Evolutionary conservation across 2,797 vertebrate species (phyloP).

Genomic region (Emydoidea blandingii): DNA sequence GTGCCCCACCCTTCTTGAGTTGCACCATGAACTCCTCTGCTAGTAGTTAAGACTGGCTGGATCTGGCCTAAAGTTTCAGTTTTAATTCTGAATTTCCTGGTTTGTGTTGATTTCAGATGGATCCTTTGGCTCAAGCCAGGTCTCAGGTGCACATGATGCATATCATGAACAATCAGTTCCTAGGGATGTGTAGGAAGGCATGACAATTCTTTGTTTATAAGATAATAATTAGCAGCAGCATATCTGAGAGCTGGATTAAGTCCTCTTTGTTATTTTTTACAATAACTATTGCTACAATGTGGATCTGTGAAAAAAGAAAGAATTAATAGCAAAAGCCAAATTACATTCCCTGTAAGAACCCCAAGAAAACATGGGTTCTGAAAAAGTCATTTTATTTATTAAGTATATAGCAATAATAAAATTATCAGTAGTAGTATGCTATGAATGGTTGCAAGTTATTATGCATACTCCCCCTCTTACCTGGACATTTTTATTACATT

Average conservation of each 20-base stretch:
- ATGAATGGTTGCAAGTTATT: not conserved
- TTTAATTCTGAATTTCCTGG: not conserved
- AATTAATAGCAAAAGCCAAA: not conserved
- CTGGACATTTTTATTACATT: conserved; percentile 14
- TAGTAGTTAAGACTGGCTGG: not conserved
- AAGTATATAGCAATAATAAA: not conserved
- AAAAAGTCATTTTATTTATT: conserved; percentile 1
- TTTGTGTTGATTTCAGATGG: not conserved
- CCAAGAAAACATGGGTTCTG: not conserved
- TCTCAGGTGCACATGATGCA: not conserved
- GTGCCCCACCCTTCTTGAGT: not conserved
- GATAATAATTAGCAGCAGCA: not conserved
- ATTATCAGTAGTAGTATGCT: conserved; percentile 10
- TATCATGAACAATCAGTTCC: not conserved
- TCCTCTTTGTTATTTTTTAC: not conserved
- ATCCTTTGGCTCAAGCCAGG: not conserved
- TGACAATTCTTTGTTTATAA: not conserved
- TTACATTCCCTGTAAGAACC: not conserved
- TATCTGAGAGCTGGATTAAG: not conserved
- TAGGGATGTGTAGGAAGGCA: not conserved
- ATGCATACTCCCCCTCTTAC: not conserved
- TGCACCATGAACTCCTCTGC: not conserved
- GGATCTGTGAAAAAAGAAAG: not conserved
- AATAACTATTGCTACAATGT: not conserved
- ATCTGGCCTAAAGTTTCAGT: not conserved